phyloP scores from a whole-genome alignment of 37 sponge, comb jelly and placozoan genomes.

The Petrosia ficiformis region DNA sequence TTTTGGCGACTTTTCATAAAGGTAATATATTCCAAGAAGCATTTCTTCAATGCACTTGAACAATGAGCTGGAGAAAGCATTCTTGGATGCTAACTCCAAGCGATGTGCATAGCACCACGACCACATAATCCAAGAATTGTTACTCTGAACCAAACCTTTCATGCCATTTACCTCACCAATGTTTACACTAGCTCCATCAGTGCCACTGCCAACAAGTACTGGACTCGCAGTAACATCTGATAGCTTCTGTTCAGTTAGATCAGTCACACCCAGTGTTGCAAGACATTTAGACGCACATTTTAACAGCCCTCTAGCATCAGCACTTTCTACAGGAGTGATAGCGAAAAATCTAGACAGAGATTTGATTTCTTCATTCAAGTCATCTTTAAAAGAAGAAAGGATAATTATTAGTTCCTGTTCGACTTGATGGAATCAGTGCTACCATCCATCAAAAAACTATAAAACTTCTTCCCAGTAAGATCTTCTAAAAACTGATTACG shows the following conservation, averaged over 20 bases:
- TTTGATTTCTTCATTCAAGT: slow-evolving; percentile 16
- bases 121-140: slow-evolving; percentile 55
- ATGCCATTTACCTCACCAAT: slow-evolving; percentile 46
- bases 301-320: slow-evolving; percentile 60
- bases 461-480: slow-evolving; percentile 26
- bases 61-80: slow-evolving; percentile 31
- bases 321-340: slow-evolving; percentile 15
- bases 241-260: slow-evolving; percentile 21
- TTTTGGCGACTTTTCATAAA: slow-evolving; percentile 54
- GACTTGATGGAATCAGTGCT: slow-evolving; percentile 24
- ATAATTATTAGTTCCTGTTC: slow-evolving; percentile 56
- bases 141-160: slow-evolving; percentile 39
- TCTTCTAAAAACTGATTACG: background rate
- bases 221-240: slow-evolving; percentile 20
- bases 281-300: slow-evolving; percentile 31
- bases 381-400: slow-evolving; percentile 23
- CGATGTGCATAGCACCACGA: slow-evolving; percentile 59
- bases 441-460: slow-evolving; percentile 68
- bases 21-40: slow-evolving; percentile 48
- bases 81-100: slow-evolving; percentile 54
- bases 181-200: slow-evolving; percentile 66
- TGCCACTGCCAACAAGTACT: slow-evolving; percentile 57
- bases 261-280: slow-evolving; percentile 28
- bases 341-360: slow-evolving; percentile 25
- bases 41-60: slow-evolving; percentile 51